phyloP scores from a whole-genome alignment of 1,140 invertebrate genomes.

The Bombus waltoni region DNA sequence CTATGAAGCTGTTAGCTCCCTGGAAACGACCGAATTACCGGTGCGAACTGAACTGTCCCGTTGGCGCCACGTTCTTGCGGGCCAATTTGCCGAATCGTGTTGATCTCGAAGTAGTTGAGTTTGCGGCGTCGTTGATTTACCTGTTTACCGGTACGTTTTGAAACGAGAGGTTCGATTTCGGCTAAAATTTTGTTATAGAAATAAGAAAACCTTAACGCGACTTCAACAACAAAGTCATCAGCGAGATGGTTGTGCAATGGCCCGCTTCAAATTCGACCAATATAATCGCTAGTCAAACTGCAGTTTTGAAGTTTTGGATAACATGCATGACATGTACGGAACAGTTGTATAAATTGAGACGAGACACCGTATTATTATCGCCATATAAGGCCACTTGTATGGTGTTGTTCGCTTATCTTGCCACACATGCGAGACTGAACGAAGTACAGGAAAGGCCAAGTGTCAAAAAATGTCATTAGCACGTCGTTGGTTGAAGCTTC shows the following conservation, averaged over 20 bases:
- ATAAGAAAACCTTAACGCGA: no score
- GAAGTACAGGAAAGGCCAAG: not conserved
- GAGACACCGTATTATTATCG: no score
- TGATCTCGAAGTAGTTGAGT: not conserved
- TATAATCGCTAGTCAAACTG: no score
- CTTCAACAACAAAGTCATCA: no score
- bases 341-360: no score
- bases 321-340: no score
- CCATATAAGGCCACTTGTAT: no score
- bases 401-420: no score
- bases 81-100: not conserved
- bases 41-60: not conserved
- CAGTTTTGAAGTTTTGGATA: no score
- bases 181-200: not conserved
- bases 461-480: conserved; percentile 27
- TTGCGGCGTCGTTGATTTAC: not conserved
- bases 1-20: conserved; percentile 44
- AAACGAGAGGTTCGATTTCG: not conserved
- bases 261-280: no score
- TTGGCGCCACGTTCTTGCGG: conserved; percentile 13
- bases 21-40: conserved; percentile 7
- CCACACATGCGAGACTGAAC: no score
- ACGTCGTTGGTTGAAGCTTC: conserved; percentile 5
- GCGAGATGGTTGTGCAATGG: no score
- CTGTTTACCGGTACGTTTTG: not conserved